Base-by-base conservation (phyloP, 2,888 invertebrate species). In the Brenthis ino region DNA sequence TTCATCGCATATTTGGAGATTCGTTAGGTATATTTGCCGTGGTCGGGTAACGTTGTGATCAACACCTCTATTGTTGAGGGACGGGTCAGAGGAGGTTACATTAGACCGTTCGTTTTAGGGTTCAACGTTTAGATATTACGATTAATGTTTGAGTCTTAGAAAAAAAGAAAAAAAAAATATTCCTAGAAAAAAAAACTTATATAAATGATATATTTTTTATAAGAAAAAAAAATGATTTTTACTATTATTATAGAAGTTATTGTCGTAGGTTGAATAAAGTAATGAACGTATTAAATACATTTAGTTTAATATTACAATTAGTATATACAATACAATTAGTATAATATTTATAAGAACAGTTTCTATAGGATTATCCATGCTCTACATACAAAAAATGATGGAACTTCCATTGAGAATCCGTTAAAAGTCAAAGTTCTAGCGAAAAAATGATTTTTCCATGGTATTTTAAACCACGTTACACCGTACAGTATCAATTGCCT, bases 21-120 rank as follows among this genome's bases (percentile, higher is more conserved):
- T 33, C 37, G 20, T 33, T 11, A 64, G 43, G 65, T 64, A 54
- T 68, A 70, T 70, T 70, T 50, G 66, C 64, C 68, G 67, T 54
- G 71, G 69, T 20, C 58, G 65, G 57, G 54, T 71, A 65, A 55
- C 47, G 28, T 50, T 58, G 51, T 68, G 58, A 73, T 77, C 74
- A 80, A 73, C 78, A 70, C 76, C 16, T 72, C 70, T 57, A 75
- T 74, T 77, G 76, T 75, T 73, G 60, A 33, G 56, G 24, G 65
- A 69, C 69, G 71, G 75, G 67, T 69, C 67, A 67, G 37, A 64
- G 33, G 60, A 68, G 68, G 66, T 70, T 68, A 61, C 51, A 50
- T 57, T 56, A 16, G 64, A 66, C 65, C 63, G 66, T 55, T 67
- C 53, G 28, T 57, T 66, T 63, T 58, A 50, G 65, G 67, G 71